Evolutionary conservation across 1,140 invertebrate species (phyloP), one percentile per base, ranked within the genome.

Genomic region (Euwallacea fornicatus): DNA sequence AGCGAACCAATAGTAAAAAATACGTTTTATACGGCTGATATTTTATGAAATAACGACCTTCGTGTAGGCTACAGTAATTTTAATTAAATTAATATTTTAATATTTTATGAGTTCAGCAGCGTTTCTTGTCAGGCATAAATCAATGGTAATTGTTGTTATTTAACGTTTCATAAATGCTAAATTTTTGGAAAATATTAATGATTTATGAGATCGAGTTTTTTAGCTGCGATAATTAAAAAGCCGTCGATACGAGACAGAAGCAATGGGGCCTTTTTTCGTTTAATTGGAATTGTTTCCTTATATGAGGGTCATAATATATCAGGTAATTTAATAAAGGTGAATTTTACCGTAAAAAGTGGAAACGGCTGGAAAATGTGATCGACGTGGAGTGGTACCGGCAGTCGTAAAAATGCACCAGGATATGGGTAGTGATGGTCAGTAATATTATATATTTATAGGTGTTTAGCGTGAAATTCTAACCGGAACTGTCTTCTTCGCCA

Each of bases 91-190:
- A 64, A 50, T 50, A 50, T 50, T 50, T 50, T 50, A 50, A 64
- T 64, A 64, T 64, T 64, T 64, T 64, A 64, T 64, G 62, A 64
- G 62, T 53, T 64, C 15, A 50, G 62, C 62, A 16, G 46, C 13
- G 33, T 64, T 64, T 53, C 62, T 47, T 64, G 62, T 64, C 62
- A 21, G 47, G 10, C 47, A 53, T 64, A 64, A 64, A 64, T 64
- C 62, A 64, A 50, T n/a, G 62, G 47, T 64, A 64, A 64, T 64
- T 64, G 62, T 64, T 64, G 33, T 64, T 64, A 64, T 50, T 64
- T 64, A 13, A 53, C 15, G 42, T 64, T 64, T 64, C n/a, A 64
- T 64, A 41, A 64, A 64, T 21, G 44, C 46, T 13, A 47, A 64
- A 50, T 64, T 64, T 64, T 64, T 64, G 47, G 62, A 53, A 64